Evolutionary conservation across 2,113 vertebrate genomes (phyloP).

Genomic region (Barnardius zonarius): DNA sequence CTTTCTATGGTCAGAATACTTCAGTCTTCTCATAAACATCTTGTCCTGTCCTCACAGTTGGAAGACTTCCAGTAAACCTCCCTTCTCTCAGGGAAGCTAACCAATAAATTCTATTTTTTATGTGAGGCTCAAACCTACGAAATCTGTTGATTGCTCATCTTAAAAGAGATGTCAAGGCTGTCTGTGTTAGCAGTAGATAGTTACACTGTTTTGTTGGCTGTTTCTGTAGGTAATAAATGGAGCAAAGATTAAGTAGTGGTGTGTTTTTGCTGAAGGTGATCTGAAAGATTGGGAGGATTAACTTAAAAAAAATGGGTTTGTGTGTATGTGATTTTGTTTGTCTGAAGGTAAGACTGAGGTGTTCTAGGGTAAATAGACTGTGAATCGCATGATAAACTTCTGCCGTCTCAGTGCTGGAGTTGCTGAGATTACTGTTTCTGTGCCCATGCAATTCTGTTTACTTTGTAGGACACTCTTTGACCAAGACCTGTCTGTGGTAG

Average conservation of each 20-base stretch:
- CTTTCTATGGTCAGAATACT: background rate
- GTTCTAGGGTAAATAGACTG: background rate
- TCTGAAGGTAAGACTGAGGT: background rate
- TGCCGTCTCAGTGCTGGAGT: background rate
- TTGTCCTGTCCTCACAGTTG: background rate
- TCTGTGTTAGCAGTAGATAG: background rate
- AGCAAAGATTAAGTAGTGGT: background rate
- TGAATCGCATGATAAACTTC: background rate
- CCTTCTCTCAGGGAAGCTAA: background rate
- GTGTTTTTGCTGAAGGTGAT: background rate
- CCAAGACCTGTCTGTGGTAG: background rate
- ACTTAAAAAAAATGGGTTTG: background rate
- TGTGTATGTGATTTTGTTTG: background rate
- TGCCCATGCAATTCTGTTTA: background rate
- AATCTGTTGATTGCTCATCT: background rate
- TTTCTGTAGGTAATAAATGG: background rate
- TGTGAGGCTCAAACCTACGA: background rate
- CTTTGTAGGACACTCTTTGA: constrained; percentile 15
- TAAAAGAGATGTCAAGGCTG: background rate
- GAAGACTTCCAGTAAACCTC: background rate
- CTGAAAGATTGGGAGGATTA: background rate
- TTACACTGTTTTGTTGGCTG: background rate
- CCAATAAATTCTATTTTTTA: background rate
- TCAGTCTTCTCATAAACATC: background rate
- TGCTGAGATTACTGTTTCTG: background rate